phyloP scores from a whole-genome alignment of 2,888 invertebrate genomes.

The Boloria euphrosyne region DNA sequence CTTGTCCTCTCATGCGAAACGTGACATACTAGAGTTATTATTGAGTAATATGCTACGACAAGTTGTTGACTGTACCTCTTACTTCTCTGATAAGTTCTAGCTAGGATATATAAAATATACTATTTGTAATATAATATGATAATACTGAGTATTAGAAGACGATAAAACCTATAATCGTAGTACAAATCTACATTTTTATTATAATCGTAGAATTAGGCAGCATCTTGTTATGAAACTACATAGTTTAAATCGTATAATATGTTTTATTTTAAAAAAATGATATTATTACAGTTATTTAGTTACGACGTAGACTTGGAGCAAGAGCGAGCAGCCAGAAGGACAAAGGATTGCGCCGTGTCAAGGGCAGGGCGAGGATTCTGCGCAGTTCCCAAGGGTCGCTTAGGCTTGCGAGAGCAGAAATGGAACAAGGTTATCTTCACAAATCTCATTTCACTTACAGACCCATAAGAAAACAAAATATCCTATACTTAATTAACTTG shows the following conservation, averaged over 20 bases:
- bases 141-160: no score
- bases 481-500: background rate
- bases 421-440: conserved; percentile 47
- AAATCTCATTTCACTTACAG: conserved; percentile 15
- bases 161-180: no score
- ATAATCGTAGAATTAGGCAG: no score
- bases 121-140: no score
- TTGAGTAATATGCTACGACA: conserved; percentile 44
- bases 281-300: background rate
- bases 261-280: no score
- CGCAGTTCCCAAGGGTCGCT: conserved; percentile 54
- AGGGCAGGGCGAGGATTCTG: conserved; percentile 78
- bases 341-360: conserved; percentile 70
- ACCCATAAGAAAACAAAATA: background rate
- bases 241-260: no score
- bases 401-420: conserved; percentile 45
- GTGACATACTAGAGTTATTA: conserved; percentile 32
- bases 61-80: conserved; percentile 24
- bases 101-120: background rate
- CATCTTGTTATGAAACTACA: no score
- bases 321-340: conserved; percentile 53
- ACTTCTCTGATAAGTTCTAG: background rate
- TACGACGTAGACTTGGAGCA: conserved; percentile 17
- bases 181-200: no score
- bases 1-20: conserved; percentile 57